Conservation (phyloP, 2,888 invertebrate species). For the Emmelina monodactyla region DNA sequence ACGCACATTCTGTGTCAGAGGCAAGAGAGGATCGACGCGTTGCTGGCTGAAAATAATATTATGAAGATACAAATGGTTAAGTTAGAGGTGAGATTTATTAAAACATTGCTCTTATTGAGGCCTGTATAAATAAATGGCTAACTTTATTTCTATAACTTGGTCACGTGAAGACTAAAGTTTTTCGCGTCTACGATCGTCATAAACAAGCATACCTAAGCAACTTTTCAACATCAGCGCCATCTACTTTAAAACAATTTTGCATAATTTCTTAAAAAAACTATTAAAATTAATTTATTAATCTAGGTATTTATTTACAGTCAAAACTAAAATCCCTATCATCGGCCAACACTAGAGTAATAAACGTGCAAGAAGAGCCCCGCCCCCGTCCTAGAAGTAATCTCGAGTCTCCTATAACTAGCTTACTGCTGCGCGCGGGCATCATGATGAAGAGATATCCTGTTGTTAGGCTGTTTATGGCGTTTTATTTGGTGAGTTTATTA, state of each 20-base stretch:
- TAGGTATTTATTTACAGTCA: constrained; percentile 19
- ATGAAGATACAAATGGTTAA: constrained; percentile 84
- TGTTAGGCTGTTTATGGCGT: constrained; percentile 80
- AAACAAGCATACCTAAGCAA: no score
- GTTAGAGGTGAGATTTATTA: constrained; percentile 63
- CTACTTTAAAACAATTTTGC: no score
- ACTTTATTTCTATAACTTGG: no score
- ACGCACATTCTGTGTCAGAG: constrained; percentile 87
- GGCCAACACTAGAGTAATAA: no score
- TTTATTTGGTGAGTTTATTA: constrained; percentile 74
- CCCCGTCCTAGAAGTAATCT: no score
- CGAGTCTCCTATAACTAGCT: constrained; percentile 25
- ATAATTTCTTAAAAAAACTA: no score
- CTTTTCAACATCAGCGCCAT: no score
- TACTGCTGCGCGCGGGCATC: constrained; percentile 80
- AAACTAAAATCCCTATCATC: constrained; percentile 35
- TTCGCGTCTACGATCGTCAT: no score
- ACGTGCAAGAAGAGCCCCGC: no score
- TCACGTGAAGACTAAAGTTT: no score
- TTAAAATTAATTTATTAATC: no score
- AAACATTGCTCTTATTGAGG: neutral
- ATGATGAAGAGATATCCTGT: constrained; percentile 84
- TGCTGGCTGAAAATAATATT: constrained; percentile 87
- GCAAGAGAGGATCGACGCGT: constrained; percentile 83
- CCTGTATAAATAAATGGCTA: no score